Base-by-base conservation (phyloP, 2,888 invertebrate species). In the Chironomus riparius region DNA sequence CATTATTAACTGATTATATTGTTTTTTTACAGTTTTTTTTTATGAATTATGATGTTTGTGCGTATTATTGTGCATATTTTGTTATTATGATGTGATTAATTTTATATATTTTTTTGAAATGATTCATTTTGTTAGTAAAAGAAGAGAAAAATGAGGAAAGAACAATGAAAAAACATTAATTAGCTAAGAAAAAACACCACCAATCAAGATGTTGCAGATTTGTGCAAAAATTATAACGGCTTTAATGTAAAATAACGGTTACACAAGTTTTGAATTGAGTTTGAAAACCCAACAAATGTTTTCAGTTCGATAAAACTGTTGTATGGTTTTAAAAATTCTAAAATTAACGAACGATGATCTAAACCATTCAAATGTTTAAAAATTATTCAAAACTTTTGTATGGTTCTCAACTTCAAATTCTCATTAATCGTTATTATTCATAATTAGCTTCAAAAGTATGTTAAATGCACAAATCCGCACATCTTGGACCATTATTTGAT, bases 111-210 rank as follows among this genome's bases (percentile, higher is more conserved):
- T 50, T 50, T 38, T 38, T 56, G 18, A 7, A 7, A 56, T 56
- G 18, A 56, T 18, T 38, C 38, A 56, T 56, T 56, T 15, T 21
- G 38, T 70, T 70, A 68, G 38, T 69, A 61, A 13, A 69, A 50
- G 72, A 68, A 76, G 77, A 75, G 72, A 61, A 70, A 68, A 74
- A 72, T 75, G 76, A 76, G 75, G 77, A 76, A 76, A 77, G 77
- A 77, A 76, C 77, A 77, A 77, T 70, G 69, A 75, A 70, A 77
- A n/a, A 65, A 65, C 28, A 73, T 65, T 15, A 15, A 62, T 73
- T 62, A 73, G 65, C 28, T 7, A 24, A 28, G 22, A 56, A 68
- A 69, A 47, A 47, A 47, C 28, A 38, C 18, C 47, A 28, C 69
- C 38, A 38, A 65, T 13, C 7, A 65, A 3, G 12, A 62, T 56